Conservation (phyloP, 30 jellyfish, hydroid and myxozoan genomes). For the Aurelia coerulea region DNA sequence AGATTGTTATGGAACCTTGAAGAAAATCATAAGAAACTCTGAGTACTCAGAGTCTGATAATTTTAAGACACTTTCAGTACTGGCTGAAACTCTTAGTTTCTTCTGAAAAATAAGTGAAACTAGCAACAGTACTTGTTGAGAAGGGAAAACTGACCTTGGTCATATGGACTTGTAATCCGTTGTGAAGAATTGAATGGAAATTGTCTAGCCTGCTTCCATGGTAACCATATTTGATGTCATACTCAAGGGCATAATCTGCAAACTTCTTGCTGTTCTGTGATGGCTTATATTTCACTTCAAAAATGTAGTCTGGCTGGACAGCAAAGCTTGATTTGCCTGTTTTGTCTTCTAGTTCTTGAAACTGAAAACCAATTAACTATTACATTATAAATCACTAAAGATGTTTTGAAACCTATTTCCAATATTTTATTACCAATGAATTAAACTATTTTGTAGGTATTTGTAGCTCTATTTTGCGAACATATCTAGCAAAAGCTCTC, state of each 20-base stretch:
- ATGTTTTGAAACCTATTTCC: not conserved
- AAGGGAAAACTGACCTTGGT: slow-evolving; percentile 63
- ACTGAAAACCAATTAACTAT: slow-evolving; percentile 28
- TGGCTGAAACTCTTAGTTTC: too few species aligned
- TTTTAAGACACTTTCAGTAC: too few species aligned
- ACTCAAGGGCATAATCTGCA: slow-evolving; percentile 48
- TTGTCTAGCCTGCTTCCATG: slow-evolving; percentile 97
- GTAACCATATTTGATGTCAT: slow-evolving; percentile 81
- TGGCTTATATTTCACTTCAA: slow-evolving; percentile 80
- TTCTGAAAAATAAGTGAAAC: too few species aligned
- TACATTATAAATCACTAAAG: not conserved
- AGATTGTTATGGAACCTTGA: too few species aligned
- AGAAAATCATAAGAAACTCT: too few species aligned
- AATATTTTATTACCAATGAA: too few species aligned
- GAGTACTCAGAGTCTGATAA: too few species aligned
- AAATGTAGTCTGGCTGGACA: slow-evolving; percentile 77
- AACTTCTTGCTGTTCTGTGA: slow-evolving; percentile 55
- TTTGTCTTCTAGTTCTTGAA: slow-evolving; percentile 52
- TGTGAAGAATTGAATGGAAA: slow-evolving; percentile 81
- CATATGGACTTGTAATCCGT: slow-evolving; percentile 94
- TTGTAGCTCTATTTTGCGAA: too few species aligned
- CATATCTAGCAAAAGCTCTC: too few species aligned
- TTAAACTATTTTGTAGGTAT: too few species aligned
- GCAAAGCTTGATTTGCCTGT: slow-evolving; percentile 82
- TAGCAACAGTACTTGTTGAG: too few species aligned